Percentiles rank a stretch among this genome's conserved stretches.
phyloP scores from a whole-genome alignment of 2,888 invertebrate species.

The Patella pellucida region DNA sequence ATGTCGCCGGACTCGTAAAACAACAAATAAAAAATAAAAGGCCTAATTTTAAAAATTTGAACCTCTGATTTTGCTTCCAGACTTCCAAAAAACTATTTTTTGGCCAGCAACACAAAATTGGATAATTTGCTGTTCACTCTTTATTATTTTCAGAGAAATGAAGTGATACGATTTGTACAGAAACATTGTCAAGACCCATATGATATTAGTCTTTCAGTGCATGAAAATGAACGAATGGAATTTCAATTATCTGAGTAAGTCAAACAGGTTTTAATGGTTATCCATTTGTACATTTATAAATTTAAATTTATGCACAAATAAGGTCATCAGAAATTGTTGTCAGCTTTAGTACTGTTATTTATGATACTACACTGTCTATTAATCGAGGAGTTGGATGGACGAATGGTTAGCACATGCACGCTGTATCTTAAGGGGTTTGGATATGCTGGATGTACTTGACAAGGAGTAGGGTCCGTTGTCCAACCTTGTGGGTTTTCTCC shows the following conservation, averaged over 20 bases:
- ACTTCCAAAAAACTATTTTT: neutral
- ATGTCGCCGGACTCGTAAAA: no score
- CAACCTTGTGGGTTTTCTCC: no score
- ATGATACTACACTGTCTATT: neutral
- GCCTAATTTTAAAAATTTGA: neutral
- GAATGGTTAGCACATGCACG: neutral
- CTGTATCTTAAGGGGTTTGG: no score
- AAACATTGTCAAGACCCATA: conserved; percentile 34
- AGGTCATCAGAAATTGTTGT: neutral
- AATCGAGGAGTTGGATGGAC: no score
- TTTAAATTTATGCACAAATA: no score
- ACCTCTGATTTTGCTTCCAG: neutral
- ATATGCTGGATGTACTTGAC: no score
- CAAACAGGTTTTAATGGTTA: neutral
- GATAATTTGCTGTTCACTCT: neutral
- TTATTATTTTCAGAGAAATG: conserved; percentile 32
- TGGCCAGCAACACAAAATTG: neutral
- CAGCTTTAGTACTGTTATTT: neutral
- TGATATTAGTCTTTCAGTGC: conserved; percentile 78
- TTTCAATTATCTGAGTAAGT: conserved; percentile 79
- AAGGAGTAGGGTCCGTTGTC: no score
- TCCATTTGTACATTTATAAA: no score
- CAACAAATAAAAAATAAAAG: no score
- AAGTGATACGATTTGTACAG: conserved; percentile 33
- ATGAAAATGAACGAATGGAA: conserved; percentile 87